These are phyloP conservation scores for Nestor notabilis DNA, from an alignment of 2,113 vertebrate species.

Conservation along the genomic window DNA sequence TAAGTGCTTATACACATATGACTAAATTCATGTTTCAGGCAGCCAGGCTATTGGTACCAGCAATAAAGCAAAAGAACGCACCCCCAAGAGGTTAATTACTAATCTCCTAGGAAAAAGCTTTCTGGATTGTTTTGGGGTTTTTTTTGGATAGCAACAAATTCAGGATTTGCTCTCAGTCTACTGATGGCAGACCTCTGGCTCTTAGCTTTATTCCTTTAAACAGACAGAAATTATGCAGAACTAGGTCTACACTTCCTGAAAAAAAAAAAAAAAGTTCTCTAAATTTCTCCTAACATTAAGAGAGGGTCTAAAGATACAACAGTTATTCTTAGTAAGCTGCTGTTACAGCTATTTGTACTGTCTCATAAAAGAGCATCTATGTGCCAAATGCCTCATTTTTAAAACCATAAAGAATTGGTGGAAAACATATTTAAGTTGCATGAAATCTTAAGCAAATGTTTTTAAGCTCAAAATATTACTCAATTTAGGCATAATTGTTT, in stretches of 20 bases:
- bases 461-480: neutral
- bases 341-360: neutral
- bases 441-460: conserved; percentile 55
- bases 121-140: neutral
- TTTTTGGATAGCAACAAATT: neutral
- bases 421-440: conserved; percentile 45
- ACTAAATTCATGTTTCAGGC: neutral
- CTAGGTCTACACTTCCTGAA: neutral
- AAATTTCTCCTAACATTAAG: neutral
- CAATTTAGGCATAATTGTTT: neutral
- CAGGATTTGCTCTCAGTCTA: neutral
- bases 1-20: neutral
- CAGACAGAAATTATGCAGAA: neutral
- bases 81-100: neutral
- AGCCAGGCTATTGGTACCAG: neutral
- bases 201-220: neutral
- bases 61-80: neutral
- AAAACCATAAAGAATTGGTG: conserved; percentile 25
- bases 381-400: conserved; percentile 15
- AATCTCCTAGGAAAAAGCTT: neutral
- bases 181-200: accelerated
- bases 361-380: neutral
- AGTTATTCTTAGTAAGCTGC: neutral
- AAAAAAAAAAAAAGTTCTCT: neutral
- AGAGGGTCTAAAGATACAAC: neutral